Evolutionary conservation across 2,888 invertebrate genomes (phyloP).

Genomic region (Eupithecia subumbrata): DNA sequence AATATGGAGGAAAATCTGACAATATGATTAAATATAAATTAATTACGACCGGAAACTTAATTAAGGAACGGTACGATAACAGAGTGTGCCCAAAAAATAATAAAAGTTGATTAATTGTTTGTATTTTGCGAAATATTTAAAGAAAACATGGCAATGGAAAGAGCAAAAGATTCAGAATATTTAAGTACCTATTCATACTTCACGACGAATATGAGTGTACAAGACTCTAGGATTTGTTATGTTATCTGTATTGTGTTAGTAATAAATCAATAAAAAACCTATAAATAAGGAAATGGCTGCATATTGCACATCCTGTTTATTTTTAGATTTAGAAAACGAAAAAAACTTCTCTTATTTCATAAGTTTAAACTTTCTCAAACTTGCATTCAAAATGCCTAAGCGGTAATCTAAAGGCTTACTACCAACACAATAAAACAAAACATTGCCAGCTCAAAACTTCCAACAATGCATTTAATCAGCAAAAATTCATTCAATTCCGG

Average conservation of each 20-base stretch:
- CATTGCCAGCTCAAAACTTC: conserved; percentile 18
- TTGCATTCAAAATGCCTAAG: neutral
- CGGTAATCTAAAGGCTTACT: conserved; percentile 1
- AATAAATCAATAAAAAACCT: too few species aligned
- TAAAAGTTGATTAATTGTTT: neutral
- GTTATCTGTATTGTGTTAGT: too few species aligned
- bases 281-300: neutral
- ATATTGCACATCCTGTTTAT: neutral
- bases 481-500: conserved; percentile 16
- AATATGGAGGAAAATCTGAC: neutral
- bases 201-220: too few species aligned
- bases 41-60: neutral
- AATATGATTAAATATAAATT: neutral
- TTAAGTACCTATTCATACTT: neutral
- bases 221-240: too few species aligned
- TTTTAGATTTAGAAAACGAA: neutral
- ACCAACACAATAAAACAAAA: conserved; percentile 20
- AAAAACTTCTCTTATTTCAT: neutral
- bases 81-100: neutral
- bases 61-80: neutral
- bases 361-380: neutral
- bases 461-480: conserved; percentile 21
- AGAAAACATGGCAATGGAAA: neutral
- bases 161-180: neutral
- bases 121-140: neutral